phyloP scores from a whole-genome alignment of 2,888 invertebrate species.

The Himalopsyche anomala region DNA sequence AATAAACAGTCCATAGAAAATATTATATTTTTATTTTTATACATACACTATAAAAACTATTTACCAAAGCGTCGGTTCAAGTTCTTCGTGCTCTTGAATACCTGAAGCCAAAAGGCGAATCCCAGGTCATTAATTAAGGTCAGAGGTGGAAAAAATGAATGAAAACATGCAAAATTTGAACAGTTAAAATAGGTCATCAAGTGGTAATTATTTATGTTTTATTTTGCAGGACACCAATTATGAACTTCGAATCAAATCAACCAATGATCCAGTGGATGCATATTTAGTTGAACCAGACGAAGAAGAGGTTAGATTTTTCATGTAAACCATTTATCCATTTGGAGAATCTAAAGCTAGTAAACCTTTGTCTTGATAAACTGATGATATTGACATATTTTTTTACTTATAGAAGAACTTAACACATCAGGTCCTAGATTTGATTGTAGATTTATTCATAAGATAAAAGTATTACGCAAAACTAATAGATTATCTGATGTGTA shows the following conservation, averaged over 20 bases:
- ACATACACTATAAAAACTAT: too few species aligned
- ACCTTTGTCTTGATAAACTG: background rate
- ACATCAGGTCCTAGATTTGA: background rate
- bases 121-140: too few species aligned
- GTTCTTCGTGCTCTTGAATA: too few species aligned
- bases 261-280: conserved; percentile 58
- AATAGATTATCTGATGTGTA: background rate
- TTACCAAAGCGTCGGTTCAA: too few species aligned
- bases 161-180: too few species aligned
- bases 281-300: conserved; percentile 52
- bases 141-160: too few species aligned
- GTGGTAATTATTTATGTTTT: background rate
- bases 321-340: background rate
- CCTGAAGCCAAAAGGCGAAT: too few species aligned
- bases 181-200: too few species aligned
- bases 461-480: background rate
- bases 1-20: too few species aligned
- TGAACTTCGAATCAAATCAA: conserved; percentile 59
- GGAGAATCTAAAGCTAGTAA: conserved; percentile 24
- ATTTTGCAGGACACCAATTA: conserved; percentile 54
- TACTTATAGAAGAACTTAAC: background rate
- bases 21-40: too few species aligned
- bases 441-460: background rate
- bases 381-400: too few species aligned
- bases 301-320: conserved; percentile 44